Evolutionary conservation across 2,797 vertebrate genomes (phyloP).

Genomic region (Pachyuromys duprasi): DNA sequence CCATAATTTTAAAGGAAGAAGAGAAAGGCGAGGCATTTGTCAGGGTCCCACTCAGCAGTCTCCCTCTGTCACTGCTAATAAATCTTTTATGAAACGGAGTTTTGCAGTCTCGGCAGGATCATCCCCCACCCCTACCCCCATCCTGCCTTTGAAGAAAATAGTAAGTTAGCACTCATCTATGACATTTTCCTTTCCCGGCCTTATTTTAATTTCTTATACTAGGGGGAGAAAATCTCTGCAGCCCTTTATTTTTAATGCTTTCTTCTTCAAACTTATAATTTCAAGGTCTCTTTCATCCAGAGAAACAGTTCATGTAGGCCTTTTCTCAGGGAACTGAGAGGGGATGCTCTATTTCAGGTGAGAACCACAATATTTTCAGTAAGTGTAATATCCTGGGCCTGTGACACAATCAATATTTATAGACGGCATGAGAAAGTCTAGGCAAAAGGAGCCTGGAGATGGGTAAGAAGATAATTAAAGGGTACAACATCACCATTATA

Average conservation of each 20-base stretch:
- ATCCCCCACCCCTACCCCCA: conserved; percentile 59
- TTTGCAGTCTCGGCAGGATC: conserved; percentile 81
- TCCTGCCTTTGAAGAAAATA: conserved; percentile 78
- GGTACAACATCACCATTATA: conserved; percentile 57
- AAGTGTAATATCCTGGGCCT: conserved; percentile 73
- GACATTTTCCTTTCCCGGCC: conserved; percentile 77
- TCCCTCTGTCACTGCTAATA: conserved; percentile 85
- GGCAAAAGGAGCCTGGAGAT: conserved; percentile 68
- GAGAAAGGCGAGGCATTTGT: conserved; percentile 84
- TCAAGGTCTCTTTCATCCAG: conserved; percentile 80
- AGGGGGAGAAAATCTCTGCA: conserved; percentile 65
- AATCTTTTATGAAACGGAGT: conserved; percentile 85
- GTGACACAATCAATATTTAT: conserved; percentile 79
- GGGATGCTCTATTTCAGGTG: conserved; percentile 37
- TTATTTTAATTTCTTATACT: conserved; percentile 79
- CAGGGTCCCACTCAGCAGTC: conserved; percentile 80
- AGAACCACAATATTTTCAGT: conserved; percentile 80
- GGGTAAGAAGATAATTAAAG: conserved; percentile 81
- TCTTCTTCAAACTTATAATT: conserved; percentile 79
- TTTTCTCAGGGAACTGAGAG: conserved; percentile 80
- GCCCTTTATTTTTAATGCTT: conserved; percentile 74
- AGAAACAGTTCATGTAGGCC: conserved; percentile 78
- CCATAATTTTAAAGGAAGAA: conserved; percentile 80
- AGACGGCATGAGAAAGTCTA: conserved; percentile 63
- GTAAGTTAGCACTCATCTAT: conserved; percentile 73